phyloP scores from a whole-genome alignment of 1,140 invertebrate genomes.

The Halictus rubicundus region DNA sequence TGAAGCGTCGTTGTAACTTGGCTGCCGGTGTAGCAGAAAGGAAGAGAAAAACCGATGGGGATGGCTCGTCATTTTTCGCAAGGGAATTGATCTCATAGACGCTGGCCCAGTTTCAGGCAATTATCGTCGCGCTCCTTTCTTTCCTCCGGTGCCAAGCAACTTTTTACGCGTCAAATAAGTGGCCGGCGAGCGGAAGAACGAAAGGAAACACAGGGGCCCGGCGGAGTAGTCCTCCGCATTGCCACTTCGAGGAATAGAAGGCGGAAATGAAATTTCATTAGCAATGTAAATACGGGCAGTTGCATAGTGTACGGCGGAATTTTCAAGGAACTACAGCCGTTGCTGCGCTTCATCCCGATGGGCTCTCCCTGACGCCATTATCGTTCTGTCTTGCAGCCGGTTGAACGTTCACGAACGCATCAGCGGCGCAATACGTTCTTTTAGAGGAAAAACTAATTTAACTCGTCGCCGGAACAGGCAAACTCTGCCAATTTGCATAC shows the following conservation, averaged over 20 bases:
- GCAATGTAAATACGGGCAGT: conserved; percentile 59
- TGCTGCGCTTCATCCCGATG: neutral
- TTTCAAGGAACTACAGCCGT: conserved; percentile 5
- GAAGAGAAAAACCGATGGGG: no score
- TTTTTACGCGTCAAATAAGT: conserved; percentile 32
- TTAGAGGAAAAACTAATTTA: no score
- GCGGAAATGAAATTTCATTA: conserved; percentile 65
- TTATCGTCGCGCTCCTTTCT: conserved; percentile 31
- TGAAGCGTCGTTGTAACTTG: no score
- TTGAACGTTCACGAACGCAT: neutral
- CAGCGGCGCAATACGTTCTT: neutral
- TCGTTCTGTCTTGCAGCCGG: neutral
- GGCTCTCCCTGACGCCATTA: neutral
- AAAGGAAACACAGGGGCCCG: neutral
- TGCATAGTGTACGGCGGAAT: conserved; percentile 9
- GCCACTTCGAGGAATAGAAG: conserved; percentile 26
- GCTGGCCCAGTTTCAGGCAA: conserved; percentile 42
- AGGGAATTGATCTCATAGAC: conserved; percentile 8
- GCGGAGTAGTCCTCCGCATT: neutral
- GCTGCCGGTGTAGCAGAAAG: no score
- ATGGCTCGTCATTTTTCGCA: neutral
- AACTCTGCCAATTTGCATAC: no score
- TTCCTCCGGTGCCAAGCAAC: neutral
- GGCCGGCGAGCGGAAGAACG: neutral
- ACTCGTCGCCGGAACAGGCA: no score